Percentiles rank a stretch among this genome's conserved stretches.
phyloP scores from a whole-genome alignment of 2,888 invertebrate species.

The Cosmia pyralina region DNA sequence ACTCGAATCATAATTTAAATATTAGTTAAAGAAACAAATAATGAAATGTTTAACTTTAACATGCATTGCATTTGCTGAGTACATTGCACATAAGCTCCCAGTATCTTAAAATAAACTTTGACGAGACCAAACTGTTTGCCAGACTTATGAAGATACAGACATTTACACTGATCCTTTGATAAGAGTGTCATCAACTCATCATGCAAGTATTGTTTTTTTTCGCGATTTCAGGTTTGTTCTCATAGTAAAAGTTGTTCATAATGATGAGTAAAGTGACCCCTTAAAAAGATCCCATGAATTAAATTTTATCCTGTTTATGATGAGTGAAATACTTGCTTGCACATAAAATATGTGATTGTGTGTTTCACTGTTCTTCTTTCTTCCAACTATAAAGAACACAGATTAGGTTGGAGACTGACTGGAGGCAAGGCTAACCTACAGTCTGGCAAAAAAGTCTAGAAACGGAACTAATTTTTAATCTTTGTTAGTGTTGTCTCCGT shows the following conservation, averaged over 20 bases:
- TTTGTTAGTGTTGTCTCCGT: too few relatives aligned
- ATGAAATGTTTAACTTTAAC: not conserved
- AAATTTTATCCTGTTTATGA: too few relatives aligned
- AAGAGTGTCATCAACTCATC: not conserved
- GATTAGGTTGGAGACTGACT: too few relatives aligned
- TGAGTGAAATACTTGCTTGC: too few relatives aligned
- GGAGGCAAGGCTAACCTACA: too few relatives aligned
- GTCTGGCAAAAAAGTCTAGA: too few relatives aligned
- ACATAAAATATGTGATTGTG: not conserved
- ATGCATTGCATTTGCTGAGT: not conserved
- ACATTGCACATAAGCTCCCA: constrained; percentile 13
- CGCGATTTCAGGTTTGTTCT: too few relatives aligned
- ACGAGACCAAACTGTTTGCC: constrained; percentile 19
- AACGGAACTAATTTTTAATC: too few relatives aligned
- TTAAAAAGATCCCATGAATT: too few relatives aligned
- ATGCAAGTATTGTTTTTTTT: too few relatives aligned
- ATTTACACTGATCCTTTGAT: constrained; percentile 3
- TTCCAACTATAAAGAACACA: not conserved
- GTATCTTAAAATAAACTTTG: constrained; percentile 22
- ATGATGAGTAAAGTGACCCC: too few relatives aligned
- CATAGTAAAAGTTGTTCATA: too few relatives aligned
- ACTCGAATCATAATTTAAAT: constrained; percentile 18
- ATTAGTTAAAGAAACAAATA: constrained; percentile 21
- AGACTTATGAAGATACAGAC: not conserved
- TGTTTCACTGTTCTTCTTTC: not conserved